These are phyloP conservation scores for Panagrolaimus sp. DNA, from an alignment of 1,140 invertebrate species.

Conservation along the genomic window DNA sequence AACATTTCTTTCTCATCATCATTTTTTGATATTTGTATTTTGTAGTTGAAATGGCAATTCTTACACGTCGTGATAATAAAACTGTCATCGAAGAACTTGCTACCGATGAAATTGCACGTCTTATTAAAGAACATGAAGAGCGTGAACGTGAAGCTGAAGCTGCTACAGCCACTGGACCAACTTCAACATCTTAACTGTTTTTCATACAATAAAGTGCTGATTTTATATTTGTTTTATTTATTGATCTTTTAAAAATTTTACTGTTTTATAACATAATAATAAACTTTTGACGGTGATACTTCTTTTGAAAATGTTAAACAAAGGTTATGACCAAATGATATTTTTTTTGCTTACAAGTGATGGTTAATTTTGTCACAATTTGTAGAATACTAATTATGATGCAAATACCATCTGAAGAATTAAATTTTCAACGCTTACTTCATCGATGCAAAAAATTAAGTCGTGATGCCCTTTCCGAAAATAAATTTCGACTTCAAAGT, in stretches of 20 bases:
- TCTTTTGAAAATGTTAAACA: not conserved
- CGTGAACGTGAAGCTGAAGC: constrained; percentile 71
- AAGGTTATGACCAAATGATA: not conserved
- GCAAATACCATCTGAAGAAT: constrained; percentile 18
- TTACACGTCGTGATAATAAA: constrained; percentile 66
- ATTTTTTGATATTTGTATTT: not conserved
- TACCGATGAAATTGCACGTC: constrained; percentile 72
- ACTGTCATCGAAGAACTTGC: constrained; percentile 78
- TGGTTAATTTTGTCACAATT: not conserved
- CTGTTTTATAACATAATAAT: constrained; percentile 8
- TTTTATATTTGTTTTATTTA: constrained; percentile 18
- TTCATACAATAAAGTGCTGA: not conserved
- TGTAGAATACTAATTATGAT: not conserved
- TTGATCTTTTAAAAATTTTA: constrained; percentile 7
- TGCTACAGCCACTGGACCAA: constrained; percentile 41
- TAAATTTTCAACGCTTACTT: constrained; percentile 45
- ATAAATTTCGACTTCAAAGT: constrained; percentile 30
- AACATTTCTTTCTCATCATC: constrained; percentile 17
- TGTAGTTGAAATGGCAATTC: constrained; percentile 61
- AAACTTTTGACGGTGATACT: constrained; percentile 13
- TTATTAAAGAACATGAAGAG: constrained; percentile 83
- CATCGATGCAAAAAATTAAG: constrained; percentile 34
- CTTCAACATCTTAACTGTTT: not conserved
- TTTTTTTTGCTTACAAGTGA: not conserved
- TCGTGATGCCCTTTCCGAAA: constrained; percentile 31